Conservation (phyloP, 2,888 invertebrate genomes). For the Lasioglossum marginatum region DNA sequence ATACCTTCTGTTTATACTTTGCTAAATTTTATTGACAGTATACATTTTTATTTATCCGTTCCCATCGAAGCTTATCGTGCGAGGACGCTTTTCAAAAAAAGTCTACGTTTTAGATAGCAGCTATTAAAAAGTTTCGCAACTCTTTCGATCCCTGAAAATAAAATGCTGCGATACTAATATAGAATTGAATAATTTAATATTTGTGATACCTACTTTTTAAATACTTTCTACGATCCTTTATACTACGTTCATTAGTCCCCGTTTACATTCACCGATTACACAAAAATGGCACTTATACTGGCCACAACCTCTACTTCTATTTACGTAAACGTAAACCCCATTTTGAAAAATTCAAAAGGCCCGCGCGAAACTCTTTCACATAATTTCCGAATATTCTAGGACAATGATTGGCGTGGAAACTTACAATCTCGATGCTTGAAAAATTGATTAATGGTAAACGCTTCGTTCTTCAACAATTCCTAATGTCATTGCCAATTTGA, state of each 20-base stretch:
- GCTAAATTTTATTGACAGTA: not conserved
- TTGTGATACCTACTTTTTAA: not conserved
- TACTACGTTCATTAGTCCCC: not conserved
- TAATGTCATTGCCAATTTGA: not conserved
- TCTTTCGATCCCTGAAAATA: not conserved
- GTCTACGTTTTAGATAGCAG: not conserved
- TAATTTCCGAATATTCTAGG: too few relatives aligned
- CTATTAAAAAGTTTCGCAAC: not conserved
- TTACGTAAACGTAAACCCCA: not conserved
- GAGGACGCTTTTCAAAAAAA: not conserved
- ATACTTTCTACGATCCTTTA: not conserved
- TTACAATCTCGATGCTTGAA: not conserved
- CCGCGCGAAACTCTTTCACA: not conserved
- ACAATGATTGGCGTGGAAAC: too few relatives aligned
- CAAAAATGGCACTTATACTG: not conserved
- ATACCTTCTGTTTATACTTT: not conserved
- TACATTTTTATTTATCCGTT: not conserved
- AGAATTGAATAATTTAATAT: not conserved
- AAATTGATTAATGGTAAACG: not conserved
- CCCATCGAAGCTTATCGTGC: not conserved
- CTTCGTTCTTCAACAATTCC: not conserved
- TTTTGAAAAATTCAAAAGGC: not conserved
- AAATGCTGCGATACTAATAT: not conserved
- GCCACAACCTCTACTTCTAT: not conserved
- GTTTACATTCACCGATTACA: not conserved